phyloP scores from a whole-genome alignment of 1,140 invertebrate species.

The Drosophila suzukii region DNA sequence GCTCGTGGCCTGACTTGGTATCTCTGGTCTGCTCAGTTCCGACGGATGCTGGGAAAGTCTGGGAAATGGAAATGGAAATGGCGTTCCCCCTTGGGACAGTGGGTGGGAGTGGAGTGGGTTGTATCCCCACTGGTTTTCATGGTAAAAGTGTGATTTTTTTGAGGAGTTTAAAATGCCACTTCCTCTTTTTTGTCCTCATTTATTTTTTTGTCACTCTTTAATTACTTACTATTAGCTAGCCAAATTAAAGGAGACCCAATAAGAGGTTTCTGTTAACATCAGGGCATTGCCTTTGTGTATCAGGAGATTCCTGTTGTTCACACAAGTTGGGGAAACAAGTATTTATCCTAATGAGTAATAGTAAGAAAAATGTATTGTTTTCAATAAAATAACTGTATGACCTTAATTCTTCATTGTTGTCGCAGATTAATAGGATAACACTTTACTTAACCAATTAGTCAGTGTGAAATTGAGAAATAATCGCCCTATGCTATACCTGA shows the following conservation, averaged over 20 bases:
- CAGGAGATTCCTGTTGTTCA: background rate
- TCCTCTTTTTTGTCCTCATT: background rate
- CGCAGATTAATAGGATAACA: too few relatives aligned
- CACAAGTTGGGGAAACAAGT: too few relatives aligned
- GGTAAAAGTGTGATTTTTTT: conserved; percentile 35
- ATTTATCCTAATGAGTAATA: too few relatives aligned
- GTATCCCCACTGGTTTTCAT: conserved; percentile 46
- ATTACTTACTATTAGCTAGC: background rate
- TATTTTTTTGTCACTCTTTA: conserved; percentile 3
- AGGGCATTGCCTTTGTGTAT: background rate
- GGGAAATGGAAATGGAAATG: background rate
- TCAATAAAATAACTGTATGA: too few relatives aligned
- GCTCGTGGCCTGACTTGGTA: conserved; percentile 80
- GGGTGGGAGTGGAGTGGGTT: conserved; percentile 6
- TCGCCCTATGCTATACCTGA: too few relatives aligned
- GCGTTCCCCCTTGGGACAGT: conserved; percentile 10
- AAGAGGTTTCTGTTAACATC: background rate
- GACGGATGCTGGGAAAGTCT: conserved; percentile 11
- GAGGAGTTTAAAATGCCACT: conserved; percentile 1
- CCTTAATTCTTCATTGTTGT: too few relatives aligned
- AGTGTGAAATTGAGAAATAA: too few relatives aligned
- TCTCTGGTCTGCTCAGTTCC: conserved; percentile 44
- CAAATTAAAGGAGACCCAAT: background rate
- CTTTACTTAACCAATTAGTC: too few relatives aligned
- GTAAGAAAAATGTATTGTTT: too few relatives aligned